phyloP scores from a whole-genome alignment of 2,113 vertebrate genomes.

The Caranx ignobilis region DNA sequence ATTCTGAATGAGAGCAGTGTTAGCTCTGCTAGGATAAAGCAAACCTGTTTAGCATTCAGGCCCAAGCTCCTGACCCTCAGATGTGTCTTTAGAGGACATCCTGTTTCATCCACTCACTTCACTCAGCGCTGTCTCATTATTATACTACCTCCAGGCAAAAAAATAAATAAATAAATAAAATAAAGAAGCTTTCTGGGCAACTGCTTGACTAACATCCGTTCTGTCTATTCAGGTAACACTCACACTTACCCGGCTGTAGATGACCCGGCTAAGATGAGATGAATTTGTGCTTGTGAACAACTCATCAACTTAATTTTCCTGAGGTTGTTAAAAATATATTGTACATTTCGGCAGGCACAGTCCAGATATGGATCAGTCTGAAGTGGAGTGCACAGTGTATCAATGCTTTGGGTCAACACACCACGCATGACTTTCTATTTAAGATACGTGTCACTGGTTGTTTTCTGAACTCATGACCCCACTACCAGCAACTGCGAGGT shows the following conservation, averaged over 20 bases:
- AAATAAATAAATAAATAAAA: constrained; percentile 21
- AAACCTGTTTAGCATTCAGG: constrained; percentile 70
- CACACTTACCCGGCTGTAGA: background rate
- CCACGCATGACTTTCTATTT: constrained; percentile 48
- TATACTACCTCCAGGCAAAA: constrained; percentile 14
- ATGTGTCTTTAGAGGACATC: constrained; percentile 60
- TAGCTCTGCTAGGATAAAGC: constrained; percentile 54
- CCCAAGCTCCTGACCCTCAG: constrained; percentile 56
- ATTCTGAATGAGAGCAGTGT: constrained; percentile 64
- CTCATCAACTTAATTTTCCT: background rate
- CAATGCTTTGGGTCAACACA: constrained; percentile 42
- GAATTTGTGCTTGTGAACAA: background rate
- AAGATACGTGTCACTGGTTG: constrained; percentile 40
- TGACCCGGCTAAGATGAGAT: background rate
- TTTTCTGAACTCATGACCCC: constrained; percentile 42
- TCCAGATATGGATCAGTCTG: constrained; percentile 6
- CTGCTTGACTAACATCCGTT: constrained; percentile 27
- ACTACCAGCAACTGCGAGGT: constrained; percentile 24
- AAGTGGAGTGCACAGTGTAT: background rate
- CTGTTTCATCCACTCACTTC: constrained; percentile 52
- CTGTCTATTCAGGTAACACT: constrained; percentile 16
- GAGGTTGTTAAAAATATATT: background rate
- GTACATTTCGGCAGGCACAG: background rate
- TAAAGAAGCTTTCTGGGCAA: constrained; percentile 11
- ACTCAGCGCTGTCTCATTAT: constrained; percentile 53